A percentile compares a stretch with the other conserved stretches of the same genome.
Evolutionary conservation across 2,888 invertebrate species (phyloP).

Genomic region (Girardia tigrina): DNA sequence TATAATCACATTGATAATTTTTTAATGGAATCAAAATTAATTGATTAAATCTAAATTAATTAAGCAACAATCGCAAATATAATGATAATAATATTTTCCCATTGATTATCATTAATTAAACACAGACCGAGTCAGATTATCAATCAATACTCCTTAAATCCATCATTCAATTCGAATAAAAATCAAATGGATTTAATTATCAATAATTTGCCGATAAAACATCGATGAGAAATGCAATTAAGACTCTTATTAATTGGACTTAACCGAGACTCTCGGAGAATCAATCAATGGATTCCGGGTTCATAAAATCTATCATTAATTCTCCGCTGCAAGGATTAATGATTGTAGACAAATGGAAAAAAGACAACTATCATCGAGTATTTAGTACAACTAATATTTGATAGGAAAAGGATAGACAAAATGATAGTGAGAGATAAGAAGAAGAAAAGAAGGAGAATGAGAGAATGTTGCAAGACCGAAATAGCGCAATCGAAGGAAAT

Average conservation of each 20-base stretch:
- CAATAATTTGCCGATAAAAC: conserved; percentile 13
- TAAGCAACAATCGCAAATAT: too few relatives aligned
- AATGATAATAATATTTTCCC: not conserved
- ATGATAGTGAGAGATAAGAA: too few relatives aligned
- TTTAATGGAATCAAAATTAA: too few relatives aligned
- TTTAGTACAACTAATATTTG: too few relatives aligned
- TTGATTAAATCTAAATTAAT: too few relatives aligned
- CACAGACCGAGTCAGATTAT: not conserved
- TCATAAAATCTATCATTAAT: not conserved
- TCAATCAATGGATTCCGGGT: not conserved
- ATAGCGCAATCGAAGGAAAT: too few relatives aligned
- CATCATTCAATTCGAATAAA: not conserved
- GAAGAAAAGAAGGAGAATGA: too few relatives aligned
- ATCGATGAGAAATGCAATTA: conserved; percentile 2
- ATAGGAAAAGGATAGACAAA: too few relatives aligned
- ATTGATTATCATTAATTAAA: not conserved
- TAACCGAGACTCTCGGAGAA: not conserved
- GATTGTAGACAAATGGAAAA: not conserved
- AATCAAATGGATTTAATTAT: not conserved
- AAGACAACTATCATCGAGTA: too few relatives aligned
- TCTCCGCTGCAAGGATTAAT: not conserved
- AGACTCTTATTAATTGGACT: conserved; percentile 7
- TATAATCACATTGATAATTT: too few relatives aligned
- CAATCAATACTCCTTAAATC: not conserved
- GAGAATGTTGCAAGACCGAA: too few relatives aligned